Evolutionary conservation across 2,888 invertebrate genomes (phyloP).

Genomic region (Sericinus montela): DNA sequence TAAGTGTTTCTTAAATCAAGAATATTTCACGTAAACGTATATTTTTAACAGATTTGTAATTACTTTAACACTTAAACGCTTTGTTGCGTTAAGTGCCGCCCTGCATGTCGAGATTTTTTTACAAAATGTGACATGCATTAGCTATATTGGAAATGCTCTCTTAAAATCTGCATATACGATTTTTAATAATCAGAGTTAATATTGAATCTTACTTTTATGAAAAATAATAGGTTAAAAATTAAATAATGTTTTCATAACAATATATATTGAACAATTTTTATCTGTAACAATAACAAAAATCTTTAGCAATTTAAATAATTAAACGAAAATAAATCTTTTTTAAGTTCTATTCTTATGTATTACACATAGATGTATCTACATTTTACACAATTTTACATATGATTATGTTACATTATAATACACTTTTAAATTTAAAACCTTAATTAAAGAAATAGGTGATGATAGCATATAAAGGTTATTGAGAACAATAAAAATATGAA

Average conservation of each 20-base stretch:
- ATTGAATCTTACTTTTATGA: no score
- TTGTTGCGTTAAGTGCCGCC: no score
- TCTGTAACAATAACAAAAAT: not conserved
- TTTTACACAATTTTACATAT: slow-evolving; percentile 10
- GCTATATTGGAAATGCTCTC: no score
- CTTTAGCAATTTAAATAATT: not conserved
- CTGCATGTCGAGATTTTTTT: no score
- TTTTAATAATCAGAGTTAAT: no score
- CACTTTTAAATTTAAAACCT: slow-evolving; percentile 6
- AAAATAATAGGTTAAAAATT: no score
- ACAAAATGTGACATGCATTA: no score
- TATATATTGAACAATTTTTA: not conserved
- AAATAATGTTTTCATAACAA: not conserved
- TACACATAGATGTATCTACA: slow-evolving; percentile 2
- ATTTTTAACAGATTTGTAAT: no score
- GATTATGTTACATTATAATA: slow-evolving; percentile 12
- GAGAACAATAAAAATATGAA: slow-evolving; percentile 1
- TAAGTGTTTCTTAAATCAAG: no score
- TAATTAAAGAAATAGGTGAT: slow-evolving; percentile 1
- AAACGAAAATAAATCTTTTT: not conserved
- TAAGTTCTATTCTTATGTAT: slow-evolving; percentile 2
- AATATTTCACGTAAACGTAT: no score
- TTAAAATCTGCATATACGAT: no score
- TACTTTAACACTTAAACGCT: no score
- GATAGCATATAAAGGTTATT: slow-evolving; percentile 3